Conservation (phyloP, 2,113 vertebrate species). For the Dasyurus viverrinus region DNA sequence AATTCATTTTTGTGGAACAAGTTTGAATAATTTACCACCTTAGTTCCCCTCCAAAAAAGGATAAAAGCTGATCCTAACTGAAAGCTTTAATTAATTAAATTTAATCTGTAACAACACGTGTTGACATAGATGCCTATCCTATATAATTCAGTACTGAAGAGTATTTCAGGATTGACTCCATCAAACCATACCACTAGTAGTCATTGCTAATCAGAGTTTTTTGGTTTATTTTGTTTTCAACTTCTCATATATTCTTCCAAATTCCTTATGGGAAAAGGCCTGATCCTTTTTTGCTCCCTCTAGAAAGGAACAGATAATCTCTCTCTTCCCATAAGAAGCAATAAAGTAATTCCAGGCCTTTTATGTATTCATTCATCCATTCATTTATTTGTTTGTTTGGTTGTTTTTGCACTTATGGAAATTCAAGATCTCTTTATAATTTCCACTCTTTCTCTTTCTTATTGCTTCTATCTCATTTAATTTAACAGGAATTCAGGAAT, state of each 20-base stretch:
- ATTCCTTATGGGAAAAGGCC: background rate
- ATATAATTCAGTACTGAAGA: background rate
- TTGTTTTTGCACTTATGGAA: background rate
- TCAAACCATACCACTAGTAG: background rate
- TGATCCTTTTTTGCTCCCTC: background rate
- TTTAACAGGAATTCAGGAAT: background rate
- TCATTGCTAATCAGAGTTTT: background rate
- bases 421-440: background rate
- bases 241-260: background rate
- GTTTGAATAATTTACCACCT: background rate
- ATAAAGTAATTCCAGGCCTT: background rate
- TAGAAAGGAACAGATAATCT: background rate
- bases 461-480: background rate
- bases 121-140: background rate
- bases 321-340: background rate
- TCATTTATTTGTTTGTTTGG: too few species aligned
- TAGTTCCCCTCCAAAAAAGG: background rate
- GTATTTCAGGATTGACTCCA: background rate
- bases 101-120: background rate
- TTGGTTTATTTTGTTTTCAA: background rate
- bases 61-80: background rate
- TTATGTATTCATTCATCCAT: background rate
- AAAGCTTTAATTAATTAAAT: background rate
- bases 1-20: background rate
- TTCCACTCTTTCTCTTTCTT: background rate